Conservation (phyloP, 2,113 vertebrate species). For the Bubo scandiacus region DNA sequence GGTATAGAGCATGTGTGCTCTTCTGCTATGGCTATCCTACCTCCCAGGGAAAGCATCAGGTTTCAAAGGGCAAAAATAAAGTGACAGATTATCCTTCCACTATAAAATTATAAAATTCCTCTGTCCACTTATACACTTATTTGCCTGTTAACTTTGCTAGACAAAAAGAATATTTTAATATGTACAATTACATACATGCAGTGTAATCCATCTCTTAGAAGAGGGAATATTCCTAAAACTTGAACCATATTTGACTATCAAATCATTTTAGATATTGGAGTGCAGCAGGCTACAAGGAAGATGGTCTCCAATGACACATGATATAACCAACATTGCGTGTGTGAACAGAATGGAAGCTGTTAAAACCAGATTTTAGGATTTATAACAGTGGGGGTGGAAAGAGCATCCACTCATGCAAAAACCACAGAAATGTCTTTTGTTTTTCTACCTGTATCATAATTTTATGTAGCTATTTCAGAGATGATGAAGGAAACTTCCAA, state of each 20-base stretch:
- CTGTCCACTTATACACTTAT: neutral
- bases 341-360: neutral
- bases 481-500: neutral
- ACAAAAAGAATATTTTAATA: neutral
- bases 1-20: rapidly evolving
- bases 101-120: neutral
- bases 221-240: neutral
- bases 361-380: neutral
- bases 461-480: neutral
- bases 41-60: rapidly evolving
- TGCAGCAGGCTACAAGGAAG: neutral
- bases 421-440: neutral
- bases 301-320: neutral
- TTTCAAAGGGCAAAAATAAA: neutral
- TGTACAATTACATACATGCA: neutral
- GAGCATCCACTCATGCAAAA: neutral
- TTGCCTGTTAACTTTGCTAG: neutral
- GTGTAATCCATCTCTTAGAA: neutral
- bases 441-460: neutral
- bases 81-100: neutral
- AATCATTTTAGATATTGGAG: neutral
- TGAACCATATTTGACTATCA: neutral
- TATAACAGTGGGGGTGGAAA: neutral
- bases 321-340: no score
- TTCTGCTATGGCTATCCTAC: neutral